These are phyloP conservation scores for Pocillopora verrucosa DNA, from an alignment of 64 coral and sea anemone genomes.

Conservation along the genomic window DNA sequence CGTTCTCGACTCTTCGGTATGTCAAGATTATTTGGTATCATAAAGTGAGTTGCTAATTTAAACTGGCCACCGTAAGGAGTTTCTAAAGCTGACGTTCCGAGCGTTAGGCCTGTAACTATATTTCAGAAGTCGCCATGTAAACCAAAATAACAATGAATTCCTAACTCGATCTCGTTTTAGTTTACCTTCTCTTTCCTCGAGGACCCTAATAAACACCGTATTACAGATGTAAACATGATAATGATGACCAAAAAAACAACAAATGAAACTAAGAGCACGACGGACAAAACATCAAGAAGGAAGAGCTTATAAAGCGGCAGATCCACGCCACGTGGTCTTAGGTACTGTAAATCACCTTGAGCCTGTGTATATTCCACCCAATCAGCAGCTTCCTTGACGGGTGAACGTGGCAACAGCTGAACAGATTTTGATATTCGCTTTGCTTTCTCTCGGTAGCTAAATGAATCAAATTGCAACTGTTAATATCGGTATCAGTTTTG, in stretches of 20 bases:
- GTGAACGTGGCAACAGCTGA: background rate
- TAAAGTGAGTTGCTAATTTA: no score
- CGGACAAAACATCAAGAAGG: conserved; percentile 21
- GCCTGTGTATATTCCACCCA: conserved; percentile 36
- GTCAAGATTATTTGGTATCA: no score
- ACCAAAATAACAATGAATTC: no score
- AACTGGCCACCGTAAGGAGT: no score
- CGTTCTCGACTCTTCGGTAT: no score
- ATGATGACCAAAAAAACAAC: background rate
- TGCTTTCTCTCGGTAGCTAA: conserved; percentile 19
- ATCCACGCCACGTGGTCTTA: conserved; percentile 17
- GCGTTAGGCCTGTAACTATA: no score
- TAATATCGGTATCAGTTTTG: background rate
- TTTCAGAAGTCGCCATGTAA: no score
- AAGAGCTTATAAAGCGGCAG: conserved; percentile 50
- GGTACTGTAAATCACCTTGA: background rate
- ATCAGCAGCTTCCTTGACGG: conserved; percentile 44
- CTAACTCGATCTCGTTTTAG: background rate
- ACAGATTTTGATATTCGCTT: background rate
- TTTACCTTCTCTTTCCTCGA: background rate
- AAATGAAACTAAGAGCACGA: background rate
- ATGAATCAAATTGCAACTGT: background rate
- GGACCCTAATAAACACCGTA: background rate
- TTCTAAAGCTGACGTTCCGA: no score
- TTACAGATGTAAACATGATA: background rate